Evolutionary conservation across 1,140 invertebrate species (phyloP).

Genomic region (Trichomalopsis sarcophagae): DNA sequence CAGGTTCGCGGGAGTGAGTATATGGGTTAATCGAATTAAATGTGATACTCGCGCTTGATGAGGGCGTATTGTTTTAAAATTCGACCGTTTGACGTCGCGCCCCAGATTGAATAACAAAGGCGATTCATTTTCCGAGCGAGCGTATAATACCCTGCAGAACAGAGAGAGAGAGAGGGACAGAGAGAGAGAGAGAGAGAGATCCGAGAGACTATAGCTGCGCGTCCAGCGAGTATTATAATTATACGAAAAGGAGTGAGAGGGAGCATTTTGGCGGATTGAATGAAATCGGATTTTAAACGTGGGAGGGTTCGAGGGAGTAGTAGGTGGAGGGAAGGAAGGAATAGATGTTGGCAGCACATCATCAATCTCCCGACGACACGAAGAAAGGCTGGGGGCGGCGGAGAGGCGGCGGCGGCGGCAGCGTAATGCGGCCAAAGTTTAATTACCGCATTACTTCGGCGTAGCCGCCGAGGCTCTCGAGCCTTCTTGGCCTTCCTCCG

Average conservation of each 20-base stretch:
- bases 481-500: conserved; percentile 57
- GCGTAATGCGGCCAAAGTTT: conserved; percentile 72
- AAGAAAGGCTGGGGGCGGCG: conserved; percentile 28
- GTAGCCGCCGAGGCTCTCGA: conserved; percentile 45
- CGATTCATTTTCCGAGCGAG: background rate
- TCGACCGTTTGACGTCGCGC: background rate
- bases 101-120: background rate
- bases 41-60: background rate
- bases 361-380: conserved; percentile 66
- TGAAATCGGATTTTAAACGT: conserved; percentile 54
- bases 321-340: conserved; percentile 46
- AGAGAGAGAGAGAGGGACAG: too few species aligned
- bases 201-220: too few species aligned
- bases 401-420: conserved; percentile 44
- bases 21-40: background rate
- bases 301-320: conserved; percentile 33
- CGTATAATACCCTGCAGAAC: too few species aligned
- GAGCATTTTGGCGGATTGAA: conserved; percentile 45
- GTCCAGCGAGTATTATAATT: background rate
- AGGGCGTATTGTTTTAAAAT: background rate
- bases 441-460: conserved; percentile 71
- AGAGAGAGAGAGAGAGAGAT: too few species aligned
- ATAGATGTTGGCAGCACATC: conserved; percentile 56
- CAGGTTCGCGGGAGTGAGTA: background rate
- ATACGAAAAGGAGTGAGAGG: background rate